Conservation (phyloP, 2,113 vertebrate genomes). For the Ifrita kowaldi region DNA sequence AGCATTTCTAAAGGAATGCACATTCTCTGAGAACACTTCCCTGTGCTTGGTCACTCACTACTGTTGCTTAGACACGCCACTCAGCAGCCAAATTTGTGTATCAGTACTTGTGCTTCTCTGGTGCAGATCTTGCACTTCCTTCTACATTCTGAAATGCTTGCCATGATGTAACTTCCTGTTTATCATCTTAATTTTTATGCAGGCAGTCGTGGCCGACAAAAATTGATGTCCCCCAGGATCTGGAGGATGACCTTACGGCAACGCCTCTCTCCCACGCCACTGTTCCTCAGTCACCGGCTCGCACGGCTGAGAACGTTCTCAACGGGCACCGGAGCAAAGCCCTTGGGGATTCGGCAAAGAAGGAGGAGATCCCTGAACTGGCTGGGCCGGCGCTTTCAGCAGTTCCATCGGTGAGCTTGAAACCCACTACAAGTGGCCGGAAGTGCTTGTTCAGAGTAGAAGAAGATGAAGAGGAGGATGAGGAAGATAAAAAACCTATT, state of each 20-base stretch:
- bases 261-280: slow-evolving; percentile 86
- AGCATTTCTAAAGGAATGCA: neutral
- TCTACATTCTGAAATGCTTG: neutral
- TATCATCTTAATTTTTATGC: neutral
- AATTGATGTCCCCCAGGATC: slow-evolving; percentile 92
- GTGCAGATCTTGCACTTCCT: neutral
- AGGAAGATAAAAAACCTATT: slow-evolving; percentile 86
- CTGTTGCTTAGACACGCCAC: neutral
- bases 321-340: slow-evolving; percentile 90
- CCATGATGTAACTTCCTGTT: neutral
- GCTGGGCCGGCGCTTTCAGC: slow-evolving; percentile 61
- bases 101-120: neutral
- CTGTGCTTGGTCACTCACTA: neutral
- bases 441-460: slow-evolving; percentile 92
- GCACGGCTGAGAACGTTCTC: slow-evolving; percentile 85
- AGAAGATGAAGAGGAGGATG: slow-evolving; percentile 94
- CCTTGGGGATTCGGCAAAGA: slow-evolving; percentile 78
- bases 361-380: slow-evolving; percentile 81
- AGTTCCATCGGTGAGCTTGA: slow-evolving; percentile 42
- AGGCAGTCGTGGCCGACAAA: slow-evolving; percentile 97
- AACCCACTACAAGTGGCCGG: slow-evolving; percentile 78
- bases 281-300: slow-evolving; percentile 87
- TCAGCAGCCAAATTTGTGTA: neutral
- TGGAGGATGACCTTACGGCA: slow-evolving; percentile 91
- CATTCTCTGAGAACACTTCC: neutral